These are phyloP conservation scores for Xanthorhoe spadicearia DNA, from an alignment of 2,888 invertebrate genomes.

Conservation along the genomic window DNA sequence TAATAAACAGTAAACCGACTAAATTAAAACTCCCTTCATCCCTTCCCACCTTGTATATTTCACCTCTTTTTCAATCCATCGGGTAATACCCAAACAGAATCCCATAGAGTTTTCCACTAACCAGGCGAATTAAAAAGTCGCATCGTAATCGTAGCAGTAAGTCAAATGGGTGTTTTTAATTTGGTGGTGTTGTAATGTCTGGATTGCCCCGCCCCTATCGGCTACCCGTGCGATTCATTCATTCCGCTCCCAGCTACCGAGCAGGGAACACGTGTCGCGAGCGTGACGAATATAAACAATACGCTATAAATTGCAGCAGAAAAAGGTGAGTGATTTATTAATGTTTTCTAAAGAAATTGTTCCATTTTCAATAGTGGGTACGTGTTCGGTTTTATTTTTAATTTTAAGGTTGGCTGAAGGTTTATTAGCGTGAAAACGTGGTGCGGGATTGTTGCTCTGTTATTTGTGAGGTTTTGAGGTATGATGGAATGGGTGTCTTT, in stretches of 20 bases:
- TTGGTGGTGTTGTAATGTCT: constrained; percentile 52
- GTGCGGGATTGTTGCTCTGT: constrained; percentile 16
- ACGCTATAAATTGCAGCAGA: constrained; percentile 15
- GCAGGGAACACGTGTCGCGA: constrained; percentile 54
- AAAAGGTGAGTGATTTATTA: constrained; percentile 36
- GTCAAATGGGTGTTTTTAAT: constrained; percentile 45
- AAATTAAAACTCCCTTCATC: constrained; percentile 22
- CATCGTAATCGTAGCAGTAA: constrained; percentile 23
- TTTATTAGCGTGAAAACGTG: constrained; percentile 25
- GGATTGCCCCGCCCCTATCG: constrained; percentile 71
- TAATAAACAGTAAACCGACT: constrained; percentile 48
- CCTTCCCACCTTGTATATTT: neutral
- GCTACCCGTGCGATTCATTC: constrained; percentile 72
- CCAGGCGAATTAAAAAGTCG: constrained; percentile 49
- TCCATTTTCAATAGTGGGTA: too few species aligned
- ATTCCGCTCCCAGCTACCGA: constrained; percentile 63
- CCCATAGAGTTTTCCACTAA: constrained; percentile 64
- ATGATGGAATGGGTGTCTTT: neutral
- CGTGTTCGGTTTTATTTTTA: too few species aligned
- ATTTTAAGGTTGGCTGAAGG: neutral
- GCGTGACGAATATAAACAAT: constrained; percentile 47
- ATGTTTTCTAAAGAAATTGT: neutral
- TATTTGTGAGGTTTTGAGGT: constrained; percentile 7
- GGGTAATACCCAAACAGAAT: constrained; percentile 51
- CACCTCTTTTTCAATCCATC: constrained; percentile 39